Percentiles rank a stretch among this genome's conserved stretches.
Evolutionary conservation across 2,888 invertebrate genomes (phyloP).

Genomic region (Aphodius sticticus): DNA sequence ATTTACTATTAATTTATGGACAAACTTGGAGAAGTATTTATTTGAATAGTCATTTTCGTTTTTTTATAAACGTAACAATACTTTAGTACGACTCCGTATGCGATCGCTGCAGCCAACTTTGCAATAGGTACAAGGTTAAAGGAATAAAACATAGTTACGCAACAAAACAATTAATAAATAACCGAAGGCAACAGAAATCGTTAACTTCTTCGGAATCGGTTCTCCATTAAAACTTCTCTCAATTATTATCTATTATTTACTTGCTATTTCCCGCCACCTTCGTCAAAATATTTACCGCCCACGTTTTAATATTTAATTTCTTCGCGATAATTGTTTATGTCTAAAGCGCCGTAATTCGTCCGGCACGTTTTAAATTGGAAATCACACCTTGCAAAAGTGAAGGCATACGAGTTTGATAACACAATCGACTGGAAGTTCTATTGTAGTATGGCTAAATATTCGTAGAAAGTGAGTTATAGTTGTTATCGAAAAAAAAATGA

Average conservation of each 20-base stretch:
- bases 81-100: not conserved
- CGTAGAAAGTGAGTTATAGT: not conserved
- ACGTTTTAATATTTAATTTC: not conserved
- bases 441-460: not conserved
- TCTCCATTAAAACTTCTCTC: not conserved
- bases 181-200: not conserved
- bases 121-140: constrained; percentile 21
- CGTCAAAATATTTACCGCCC: not conserved
- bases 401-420: not conserved
- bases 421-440: not conserved
- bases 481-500: too few species aligned
- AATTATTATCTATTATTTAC: not conserved
- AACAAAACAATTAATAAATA: not conserved
- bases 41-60: too few species aligned
- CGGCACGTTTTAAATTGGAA: not conserved
- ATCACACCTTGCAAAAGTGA: not conserved
- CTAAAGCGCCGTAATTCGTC: not conserved
- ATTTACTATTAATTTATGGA: too few species aligned
- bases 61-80: not conserved
- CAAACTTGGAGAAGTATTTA: too few species aligned
- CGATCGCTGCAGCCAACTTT: not conserved
- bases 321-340: not conserved
- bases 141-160: constrained; percentile 19
- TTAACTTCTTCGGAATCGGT: not conserved
- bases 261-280: not conserved